Evolutionary conservation across 2,113 vertebrate species (phyloP).

Genomic region (Lophius piscatorius): DNA sequence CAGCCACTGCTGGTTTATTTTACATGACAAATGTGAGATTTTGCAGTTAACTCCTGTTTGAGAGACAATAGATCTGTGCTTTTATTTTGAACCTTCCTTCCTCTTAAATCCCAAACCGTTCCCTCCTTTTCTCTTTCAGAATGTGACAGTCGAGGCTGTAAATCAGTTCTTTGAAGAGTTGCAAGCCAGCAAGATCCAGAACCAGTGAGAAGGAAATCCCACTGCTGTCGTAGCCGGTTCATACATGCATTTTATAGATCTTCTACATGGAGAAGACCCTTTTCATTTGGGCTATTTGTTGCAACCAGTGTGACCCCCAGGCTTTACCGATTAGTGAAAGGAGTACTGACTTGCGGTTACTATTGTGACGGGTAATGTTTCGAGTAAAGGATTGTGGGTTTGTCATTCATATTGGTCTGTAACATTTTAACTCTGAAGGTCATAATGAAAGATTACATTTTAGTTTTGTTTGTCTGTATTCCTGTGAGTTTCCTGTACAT

Average conservation of each 20-base stretch:
- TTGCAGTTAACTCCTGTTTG: no score
- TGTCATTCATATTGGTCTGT: no score
- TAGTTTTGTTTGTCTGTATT: no score
- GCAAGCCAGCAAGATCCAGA: conserved; percentile 85
- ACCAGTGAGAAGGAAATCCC: conserved; percentile 41
- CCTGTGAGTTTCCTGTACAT: not conserved
- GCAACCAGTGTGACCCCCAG: conserved; percentile 25
- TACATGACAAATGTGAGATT: not conserved
- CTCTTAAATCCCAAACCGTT: not conserved
- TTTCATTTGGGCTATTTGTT: conserved; percentile 26
- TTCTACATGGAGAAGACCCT: no score
- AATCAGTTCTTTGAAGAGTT: conserved; percentile 92
- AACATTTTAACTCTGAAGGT: no score
- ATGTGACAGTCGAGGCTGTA: conserved; percentile 90
- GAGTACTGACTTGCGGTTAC: not conserved
- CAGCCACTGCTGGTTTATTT: not conserved
- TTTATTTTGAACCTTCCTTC: not conserved
- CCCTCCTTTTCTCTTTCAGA: conserved; percentile 70
- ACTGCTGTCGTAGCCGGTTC: conserved; percentile 16
- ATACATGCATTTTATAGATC: conserved; percentile 23
- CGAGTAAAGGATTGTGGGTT: not conserved
- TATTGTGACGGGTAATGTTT: not conserved
- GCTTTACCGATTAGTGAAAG: conserved; percentile 30
- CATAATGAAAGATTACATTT: no score
- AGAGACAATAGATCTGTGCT: not conserved